Conservation (phyloP, 2,888 invertebrate species). For the Venusia cambrica region DNA sequence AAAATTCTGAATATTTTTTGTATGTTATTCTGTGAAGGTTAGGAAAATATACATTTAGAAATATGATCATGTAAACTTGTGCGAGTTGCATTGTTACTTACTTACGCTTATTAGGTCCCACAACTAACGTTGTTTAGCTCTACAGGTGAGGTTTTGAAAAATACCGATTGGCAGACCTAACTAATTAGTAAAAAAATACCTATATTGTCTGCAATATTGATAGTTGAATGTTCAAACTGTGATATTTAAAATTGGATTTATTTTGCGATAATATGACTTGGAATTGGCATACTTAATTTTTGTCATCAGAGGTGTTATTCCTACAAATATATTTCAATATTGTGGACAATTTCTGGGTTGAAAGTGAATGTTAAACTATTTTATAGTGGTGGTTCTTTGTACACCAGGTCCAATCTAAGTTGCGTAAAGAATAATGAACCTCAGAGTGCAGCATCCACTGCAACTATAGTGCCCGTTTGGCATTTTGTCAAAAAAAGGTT, state of each 20-base stretch:
- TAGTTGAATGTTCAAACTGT: slow-evolving; percentile 19
- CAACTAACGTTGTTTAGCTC: slow-evolving; percentile 2
- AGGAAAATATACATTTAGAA: slow-evolving; percentile 15
- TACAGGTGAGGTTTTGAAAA: slow-evolving; percentile 1
- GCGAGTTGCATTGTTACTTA: slow-evolving; percentile 15
- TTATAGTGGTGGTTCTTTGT: no score
- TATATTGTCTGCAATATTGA: slow-evolving; percentile 23
- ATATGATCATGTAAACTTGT: slow-evolving; percentile 6
- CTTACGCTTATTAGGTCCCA: slow-evolving; percentile 8
- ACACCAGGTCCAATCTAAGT: no score
- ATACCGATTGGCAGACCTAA: not conserved
- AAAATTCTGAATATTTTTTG: slow-evolving; percentile 9
- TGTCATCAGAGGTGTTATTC: slow-evolving; percentile 1
- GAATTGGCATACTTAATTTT: slow-evolving; percentile 1
- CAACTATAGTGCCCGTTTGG: no score
- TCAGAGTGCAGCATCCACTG: no score
- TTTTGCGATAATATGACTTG: slow-evolving; percentile 5
- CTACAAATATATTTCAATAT: slow-evolving; percentile 12
- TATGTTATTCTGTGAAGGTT: slow-evolving; percentile 13
- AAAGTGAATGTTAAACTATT: no score
- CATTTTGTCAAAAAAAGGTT: no score
- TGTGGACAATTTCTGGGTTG: slow-evolving; percentile 11
- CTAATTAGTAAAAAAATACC: no score
- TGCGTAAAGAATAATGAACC: no score
- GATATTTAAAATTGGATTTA: slow-evolving; percentile 20